Evolutionary conservation across 2,888 invertebrate genomes (phyloP).

Genomic region (Lacanobia oleracea): DNA sequence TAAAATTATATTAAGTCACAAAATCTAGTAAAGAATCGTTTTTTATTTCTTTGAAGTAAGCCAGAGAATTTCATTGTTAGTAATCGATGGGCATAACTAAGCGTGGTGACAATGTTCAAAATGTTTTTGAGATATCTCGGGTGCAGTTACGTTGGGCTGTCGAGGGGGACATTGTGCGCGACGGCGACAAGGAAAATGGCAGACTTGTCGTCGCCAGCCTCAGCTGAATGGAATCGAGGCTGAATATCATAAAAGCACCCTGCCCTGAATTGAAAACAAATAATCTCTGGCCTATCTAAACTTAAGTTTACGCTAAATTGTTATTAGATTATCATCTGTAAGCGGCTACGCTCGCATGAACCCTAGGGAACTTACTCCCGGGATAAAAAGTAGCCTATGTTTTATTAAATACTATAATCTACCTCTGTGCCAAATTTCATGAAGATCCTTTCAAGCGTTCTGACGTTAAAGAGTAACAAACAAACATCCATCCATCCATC

Average conservation of each 20-base stretch:
- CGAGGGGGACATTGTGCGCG: conserved; percentile 50
- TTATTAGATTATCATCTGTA: too few relatives aligned
- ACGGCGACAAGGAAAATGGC: conserved; percentile 56
- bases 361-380: too few relatives aligned
- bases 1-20: background rate
- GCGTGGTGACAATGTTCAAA: conserved; percentile 17
- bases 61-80: conserved; percentile 2
- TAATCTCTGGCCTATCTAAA: conserved; percentile 25
- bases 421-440: too few relatives aligned
- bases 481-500: too few relatives aligned
- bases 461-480: too few relatives aligned
- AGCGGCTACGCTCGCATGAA: too few relatives aligned
- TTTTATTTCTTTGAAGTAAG: too few relatives aligned
- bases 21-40: too few relatives aligned
- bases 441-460: too few relatives aligned
- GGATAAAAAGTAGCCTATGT: too few relatives aligned
- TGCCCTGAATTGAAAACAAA: conserved; percentile 59
- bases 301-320: background rate
- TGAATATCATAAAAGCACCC: conserved; percentile 59
- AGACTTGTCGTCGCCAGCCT: conserved; percentile 72
- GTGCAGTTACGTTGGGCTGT: conserved; percentile 33
- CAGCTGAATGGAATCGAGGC: conserved; percentile 63
- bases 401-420: too few relatives aligned
- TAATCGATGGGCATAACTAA: background rate
- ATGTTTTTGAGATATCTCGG: conserved; percentile 39